These are phyloP conservation scores for Theodoxus fluviatilis DNA, from an alignment of 2,888 invertebrate species.

Conservation along the genomic window DNA sequence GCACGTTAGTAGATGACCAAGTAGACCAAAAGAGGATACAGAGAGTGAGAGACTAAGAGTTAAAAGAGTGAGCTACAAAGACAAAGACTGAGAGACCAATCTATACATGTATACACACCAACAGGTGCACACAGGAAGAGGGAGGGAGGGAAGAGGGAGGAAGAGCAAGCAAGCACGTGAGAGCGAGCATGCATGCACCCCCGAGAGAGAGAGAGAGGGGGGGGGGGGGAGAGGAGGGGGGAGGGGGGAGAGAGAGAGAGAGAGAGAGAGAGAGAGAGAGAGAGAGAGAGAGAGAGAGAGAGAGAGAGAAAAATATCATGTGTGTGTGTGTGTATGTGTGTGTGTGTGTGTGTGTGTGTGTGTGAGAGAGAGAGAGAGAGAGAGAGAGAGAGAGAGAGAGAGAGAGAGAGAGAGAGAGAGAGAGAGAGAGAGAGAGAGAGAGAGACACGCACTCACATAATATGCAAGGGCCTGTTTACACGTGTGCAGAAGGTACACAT, in stretches of 20 bases:
- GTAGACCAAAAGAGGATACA: not conserved
- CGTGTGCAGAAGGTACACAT: too few relatives aligned
- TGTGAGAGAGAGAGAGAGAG: constrained; percentile 7
- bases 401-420: not conserved
- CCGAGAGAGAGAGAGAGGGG: constrained; percentile 8
- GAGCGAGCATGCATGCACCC: too few relatives aligned
- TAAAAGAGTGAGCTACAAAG: too few relatives aligned
- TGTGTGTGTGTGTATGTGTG: constrained; percentile 10
- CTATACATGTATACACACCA: too few relatives aligned
- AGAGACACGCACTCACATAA: too few relatives aligned
- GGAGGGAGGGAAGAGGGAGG: too few relatives aligned
- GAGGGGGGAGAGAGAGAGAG: not conserved
- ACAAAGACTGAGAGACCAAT: too few relatives aligned
- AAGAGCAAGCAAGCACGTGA: too few relatives aligned
- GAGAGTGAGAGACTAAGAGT: constrained; percentile 6
- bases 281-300: constrained; percentile 16
- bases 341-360: constrained; percentile 7
- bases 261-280: constrained; percentile 16
- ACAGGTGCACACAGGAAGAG: too few relatives aligned
- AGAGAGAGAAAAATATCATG: too few relatives aligned
- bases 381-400: not conserved
- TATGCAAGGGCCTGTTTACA: too few relatives aligned
- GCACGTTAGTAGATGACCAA: not conserved
- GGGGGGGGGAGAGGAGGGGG: not conserved
- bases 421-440: too few relatives aligned